Conservation (phyloP, 2,797 vertebrate genomes). For the Tiaroga cobitis region DNA sequence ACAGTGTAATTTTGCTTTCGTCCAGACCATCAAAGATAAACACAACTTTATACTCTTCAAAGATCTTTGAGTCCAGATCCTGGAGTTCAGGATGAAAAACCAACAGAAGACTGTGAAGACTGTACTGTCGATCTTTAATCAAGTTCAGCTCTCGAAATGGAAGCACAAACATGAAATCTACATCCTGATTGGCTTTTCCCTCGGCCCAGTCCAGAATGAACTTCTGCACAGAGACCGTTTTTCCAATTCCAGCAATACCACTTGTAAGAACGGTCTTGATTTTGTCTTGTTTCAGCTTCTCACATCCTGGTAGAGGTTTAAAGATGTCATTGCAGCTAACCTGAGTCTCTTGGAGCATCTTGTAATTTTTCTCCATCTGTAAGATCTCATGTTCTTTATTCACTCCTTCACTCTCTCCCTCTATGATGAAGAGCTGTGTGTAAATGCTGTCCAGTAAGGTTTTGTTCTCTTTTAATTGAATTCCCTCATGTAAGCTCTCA, state of each 20-base stretch:
- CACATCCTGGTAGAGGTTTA: no score
- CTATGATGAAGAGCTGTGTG: neutral
- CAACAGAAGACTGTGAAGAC: no score
- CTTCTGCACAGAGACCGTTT: no score
- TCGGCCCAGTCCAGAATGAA: no score
- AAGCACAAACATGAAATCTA: no score
- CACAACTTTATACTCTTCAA: no score
- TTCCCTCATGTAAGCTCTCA: slow-evolving; percentile 1
- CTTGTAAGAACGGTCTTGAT: neutral
- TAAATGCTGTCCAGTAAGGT: neutral
- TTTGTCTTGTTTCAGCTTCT: neutral
- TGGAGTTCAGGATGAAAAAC: no score
- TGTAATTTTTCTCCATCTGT: slow-evolving; percentile 2
- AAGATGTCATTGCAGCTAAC: slow-evolving; percentile 1
- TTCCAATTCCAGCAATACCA: neutral
- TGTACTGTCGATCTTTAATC: no score
- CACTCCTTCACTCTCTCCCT: neutral
- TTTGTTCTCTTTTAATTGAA: neutral
- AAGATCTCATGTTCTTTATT: slow-evolving; percentile 16
- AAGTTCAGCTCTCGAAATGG: neutral
- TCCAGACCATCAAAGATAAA: no score
- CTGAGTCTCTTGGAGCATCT: neutral
- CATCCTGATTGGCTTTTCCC: no score
- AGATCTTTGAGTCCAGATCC: no score
- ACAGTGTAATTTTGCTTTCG: no score